Evolutionary conservation across 2,113 vertebrate species (phyloP).

Genomic region (Chascanopsetta lugubris): DNA sequence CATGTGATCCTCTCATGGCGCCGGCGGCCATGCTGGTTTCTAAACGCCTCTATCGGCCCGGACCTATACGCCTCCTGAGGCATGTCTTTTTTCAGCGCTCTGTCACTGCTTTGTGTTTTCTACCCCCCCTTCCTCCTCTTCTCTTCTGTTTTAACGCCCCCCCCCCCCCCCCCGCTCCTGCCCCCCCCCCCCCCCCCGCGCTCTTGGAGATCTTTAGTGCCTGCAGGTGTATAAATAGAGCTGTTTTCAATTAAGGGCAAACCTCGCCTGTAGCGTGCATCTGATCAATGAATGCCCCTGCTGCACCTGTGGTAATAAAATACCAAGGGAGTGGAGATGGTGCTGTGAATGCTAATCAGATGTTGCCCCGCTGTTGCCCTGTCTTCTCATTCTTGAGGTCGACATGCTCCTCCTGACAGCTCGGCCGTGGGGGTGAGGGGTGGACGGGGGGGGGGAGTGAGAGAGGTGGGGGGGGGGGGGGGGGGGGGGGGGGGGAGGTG

Average conservation of each 20-base stretch:
- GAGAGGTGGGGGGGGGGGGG: slow-evolving; percentile 48
- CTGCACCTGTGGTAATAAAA: slow-evolving; percentile 90
- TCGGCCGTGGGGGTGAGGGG: slow-evolving; percentile 66
- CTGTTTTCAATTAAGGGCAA: slow-evolving; percentile 83
- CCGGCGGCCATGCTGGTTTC: slow-evolving; percentile 47
- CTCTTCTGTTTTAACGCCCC: slow-evolving; percentile 66
- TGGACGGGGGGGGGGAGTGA: too few relatives aligned
- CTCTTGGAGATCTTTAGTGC: slow-evolving; percentile 80
- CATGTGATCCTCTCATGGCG: slow-evolving; percentile 23
- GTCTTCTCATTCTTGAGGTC: slow-evolving; percentile 73
- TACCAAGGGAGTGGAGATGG: slow-evolving; percentile 74
- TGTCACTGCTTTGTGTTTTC: slow-evolving; percentile 50
- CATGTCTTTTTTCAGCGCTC: slow-evolving; percentile 61
- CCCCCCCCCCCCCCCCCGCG: slow-evolving; percentile 61
- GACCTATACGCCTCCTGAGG: slow-evolving; percentile 58
- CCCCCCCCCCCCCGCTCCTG: slow-evolving; percentile 66
- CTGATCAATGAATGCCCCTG: slow-evolving; percentile 83
- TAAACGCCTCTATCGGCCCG: slow-evolving; percentile 52
- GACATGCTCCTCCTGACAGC: slow-evolving; percentile 74
- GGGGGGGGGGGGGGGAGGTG: slow-evolving; percentile 49
- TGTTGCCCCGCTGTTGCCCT: slow-evolving; percentile 77
- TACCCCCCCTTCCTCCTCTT: slow-evolving; percentile 39
- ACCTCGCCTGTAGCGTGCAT: slow-evolving; percentile 81
- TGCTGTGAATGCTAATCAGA: slow-evolving; percentile 83
- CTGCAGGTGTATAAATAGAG: slow-evolving; percentile 89